Conservation (phyloP, 2,888 invertebrate species). For the Formica aserva region DNA sequence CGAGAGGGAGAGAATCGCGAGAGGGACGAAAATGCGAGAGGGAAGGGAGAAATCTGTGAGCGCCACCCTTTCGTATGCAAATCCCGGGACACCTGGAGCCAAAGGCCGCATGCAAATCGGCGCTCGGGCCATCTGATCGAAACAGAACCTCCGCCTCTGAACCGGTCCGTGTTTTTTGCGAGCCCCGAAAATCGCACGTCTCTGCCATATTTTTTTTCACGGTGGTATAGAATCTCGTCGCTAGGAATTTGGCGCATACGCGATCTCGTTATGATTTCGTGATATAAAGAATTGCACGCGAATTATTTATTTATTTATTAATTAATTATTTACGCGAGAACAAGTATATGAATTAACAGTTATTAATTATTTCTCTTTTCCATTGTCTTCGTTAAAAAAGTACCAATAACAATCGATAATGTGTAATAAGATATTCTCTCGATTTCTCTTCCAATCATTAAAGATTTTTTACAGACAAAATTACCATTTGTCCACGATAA, state of each 20-base stretch:
- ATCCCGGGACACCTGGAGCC: slow-evolving; percentile 85
- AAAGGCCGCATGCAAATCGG: slow-evolving; percentile 84
- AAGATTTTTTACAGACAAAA: background rate
- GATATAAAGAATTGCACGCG: background rate
- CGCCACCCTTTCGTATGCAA: slow-evolving; percentile 85
- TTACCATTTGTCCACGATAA: slow-evolving; percentile 14
- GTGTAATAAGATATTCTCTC: background rate
- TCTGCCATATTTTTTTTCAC: slow-evolving; percentile 41
- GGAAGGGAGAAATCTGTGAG: slow-evolving; percentile 76
- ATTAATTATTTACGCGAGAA: background rate
- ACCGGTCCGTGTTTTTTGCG: slow-evolving; percentile 66
- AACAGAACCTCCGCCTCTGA: slow-evolving; percentile 68
- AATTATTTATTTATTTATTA: slow-evolving; percentile 15
- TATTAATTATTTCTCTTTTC: background rate
- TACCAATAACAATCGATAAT: background rate
- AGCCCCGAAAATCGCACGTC: slow-evolving; percentile 66
- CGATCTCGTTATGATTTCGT: slow-evolving; percentile 7
- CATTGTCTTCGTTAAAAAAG: background rate
- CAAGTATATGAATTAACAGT: background rate
- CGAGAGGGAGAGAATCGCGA: slow-evolving; percentile 41
- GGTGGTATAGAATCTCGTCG: background rate
- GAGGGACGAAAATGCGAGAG: slow-evolving; percentile 58
- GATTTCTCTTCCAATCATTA: background rate
- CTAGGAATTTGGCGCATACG: slow-evolving; percentile 12
- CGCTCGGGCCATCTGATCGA: slow-evolving; percentile 79